These are phyloP conservation scores for Dolichoris vasculosae DNA, from an alignment of 1,140 invertebrate genomes.

Conservation along the genomic window DNA sequence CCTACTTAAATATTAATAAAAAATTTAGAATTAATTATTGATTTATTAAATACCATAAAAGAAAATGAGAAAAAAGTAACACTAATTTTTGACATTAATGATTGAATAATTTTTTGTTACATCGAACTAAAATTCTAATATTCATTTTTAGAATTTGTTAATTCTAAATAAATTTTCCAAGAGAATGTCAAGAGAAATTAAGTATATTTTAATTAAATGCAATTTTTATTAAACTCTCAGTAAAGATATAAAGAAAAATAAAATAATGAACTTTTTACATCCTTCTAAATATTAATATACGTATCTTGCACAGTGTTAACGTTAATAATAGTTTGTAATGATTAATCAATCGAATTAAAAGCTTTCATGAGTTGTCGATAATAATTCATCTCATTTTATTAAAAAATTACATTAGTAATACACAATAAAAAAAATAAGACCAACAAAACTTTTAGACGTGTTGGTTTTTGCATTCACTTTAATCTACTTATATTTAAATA, in stretches of 20 bases:
- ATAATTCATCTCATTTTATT: conserved; percentile 59
- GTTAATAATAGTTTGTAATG: conserved; percentile 69
- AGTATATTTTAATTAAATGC: conserved; percentile 53
- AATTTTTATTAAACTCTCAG: conserved; percentile 49
- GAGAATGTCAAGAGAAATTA: background rate
- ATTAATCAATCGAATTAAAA: conserved; percentile 72
- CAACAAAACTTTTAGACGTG: background rate
- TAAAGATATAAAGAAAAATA: conserved; percentile 19
- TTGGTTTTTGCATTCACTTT: background rate
- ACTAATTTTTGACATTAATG: too few species aligned
- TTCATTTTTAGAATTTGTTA: too few species aligned
- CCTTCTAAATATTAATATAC: background rate
- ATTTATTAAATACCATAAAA: too few species aligned
- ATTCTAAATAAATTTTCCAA: background rate
- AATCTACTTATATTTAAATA: background rate
- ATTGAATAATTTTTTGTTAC: too few species aligned
- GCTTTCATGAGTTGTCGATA: too few species aligned
- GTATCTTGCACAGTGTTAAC: conserved; percentile 51
- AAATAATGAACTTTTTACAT: conserved; percentile 51
- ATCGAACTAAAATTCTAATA: too few species aligned
- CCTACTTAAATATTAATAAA: background rate
- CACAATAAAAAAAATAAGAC: background rate
- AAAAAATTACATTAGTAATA: conserved; percentile 40
- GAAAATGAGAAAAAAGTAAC: too few species aligned
- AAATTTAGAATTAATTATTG: too few species aligned